Percentiles rank a stretch among this genome's conserved stretches.
These are phyloP conservation scores for Neomicropteryx cornuta DNA, from an alignment of 1,140 invertebrate genomes.

Conservation along the genomic window DNA sequence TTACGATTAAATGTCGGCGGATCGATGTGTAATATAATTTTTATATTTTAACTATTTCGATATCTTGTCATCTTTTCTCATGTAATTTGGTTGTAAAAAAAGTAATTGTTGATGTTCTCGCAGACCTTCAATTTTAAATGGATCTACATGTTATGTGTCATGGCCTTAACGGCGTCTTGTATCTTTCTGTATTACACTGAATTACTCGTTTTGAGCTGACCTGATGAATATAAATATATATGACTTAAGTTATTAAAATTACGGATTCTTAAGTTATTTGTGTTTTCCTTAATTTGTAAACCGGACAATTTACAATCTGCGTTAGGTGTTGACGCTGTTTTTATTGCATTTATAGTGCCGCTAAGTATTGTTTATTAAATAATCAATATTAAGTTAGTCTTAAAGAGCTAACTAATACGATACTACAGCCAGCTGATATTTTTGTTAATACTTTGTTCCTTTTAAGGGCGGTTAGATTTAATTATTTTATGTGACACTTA, in stretches of 20 bases:
- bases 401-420: too few relatives aligned
- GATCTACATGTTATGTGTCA: conserved; percentile 47
- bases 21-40: conserved; percentile 16
- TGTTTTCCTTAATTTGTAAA: conserved; percentile 39
- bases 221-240: conserved; percentile 49
- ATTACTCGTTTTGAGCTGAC: conserved; percentile 46
- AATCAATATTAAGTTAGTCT: too few relatives aligned
- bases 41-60: conserved; percentile 11
- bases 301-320: background rate
- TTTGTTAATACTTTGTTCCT: too few relatives aligned
- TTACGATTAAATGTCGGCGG: conserved; percentile 7
- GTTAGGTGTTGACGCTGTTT: background rate
- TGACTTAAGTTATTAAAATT: conserved; percentile 49
- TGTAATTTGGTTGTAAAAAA: conserved; percentile 33
- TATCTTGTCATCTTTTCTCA: conserved; percentile 19
- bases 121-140: conserved; percentile 36
- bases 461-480: too few relatives aligned
- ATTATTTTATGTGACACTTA: too few relatives aligned
- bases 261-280: conserved; percentile 48
- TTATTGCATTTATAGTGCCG: too few relatives aligned
- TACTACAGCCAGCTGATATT: too few relatives aligned
- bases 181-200: conserved; percentile 46
- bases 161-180: conserved; percentile 44
- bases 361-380: too few relatives aligned
- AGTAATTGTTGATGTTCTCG: conserved; percentile 42